Evolutionary conservation across 2,888 invertebrate genomes (phyloP), one percentile per base, ranked within the genome.

Genomic region (Tridacna gigas): DNA sequence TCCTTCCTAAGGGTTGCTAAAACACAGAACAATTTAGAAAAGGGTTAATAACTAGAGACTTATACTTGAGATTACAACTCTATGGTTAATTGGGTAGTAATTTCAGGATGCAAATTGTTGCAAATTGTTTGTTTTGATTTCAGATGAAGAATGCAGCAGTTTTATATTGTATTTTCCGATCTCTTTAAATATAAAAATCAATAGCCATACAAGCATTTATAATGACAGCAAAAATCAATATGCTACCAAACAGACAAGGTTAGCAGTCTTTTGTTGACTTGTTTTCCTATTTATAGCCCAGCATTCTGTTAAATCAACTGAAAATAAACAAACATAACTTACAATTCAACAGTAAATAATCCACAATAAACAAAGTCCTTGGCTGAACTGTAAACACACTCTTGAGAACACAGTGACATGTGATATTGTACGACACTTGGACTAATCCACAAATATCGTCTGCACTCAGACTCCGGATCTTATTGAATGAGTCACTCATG

Each of bases 191-290:
- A 71, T 71, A 51, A 71, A 71, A 71, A 71, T 71, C 71, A 71
- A 71, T 71, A 71, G 0, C 1, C 25, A 22, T 22, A 71, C 71
- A 71, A 71, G 71, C 71, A 51, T 71, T 71, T 71, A 71, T 71
- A 71, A 71, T 71, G 71, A 26, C 25, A 71, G 20, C 71, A 71
- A 71, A 71, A 71, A 71, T 71, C 71, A 71, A 71, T 71, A 71
- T 71, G 71, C 71, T 26, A 25, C 51, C 25, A 22, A 13, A 48
- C 47, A 71, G 71, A 48, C 51, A 13, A 48, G 20, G 51, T 48
- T 71, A 51, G 71, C 22, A 22, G 12, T 51, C 37, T 37, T 37
- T 37, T 37, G 37, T 37, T 37, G 37, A 37, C 7, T 37, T 37
- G 37, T 37, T 37, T 37, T 37, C 37, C 37, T 37, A 37, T 37